Base-by-base conservation (phyloP, 2,888 invertebrate genomes). In the Ariolimax columbianus region DNA sequence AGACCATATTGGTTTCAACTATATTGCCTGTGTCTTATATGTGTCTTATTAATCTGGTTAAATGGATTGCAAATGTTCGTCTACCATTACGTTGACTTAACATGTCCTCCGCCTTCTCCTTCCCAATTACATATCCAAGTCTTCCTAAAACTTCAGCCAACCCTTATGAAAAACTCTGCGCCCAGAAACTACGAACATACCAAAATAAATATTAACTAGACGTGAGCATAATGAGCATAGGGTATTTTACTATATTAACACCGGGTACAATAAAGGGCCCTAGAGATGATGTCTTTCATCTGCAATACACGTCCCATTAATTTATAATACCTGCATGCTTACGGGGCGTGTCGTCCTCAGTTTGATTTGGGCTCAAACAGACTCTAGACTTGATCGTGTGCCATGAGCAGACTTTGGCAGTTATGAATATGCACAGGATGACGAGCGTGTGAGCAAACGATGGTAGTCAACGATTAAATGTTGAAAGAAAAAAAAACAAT, bases 281-380 rank as follows among this genome's bases (percentile, higher is more conserved):
- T 2, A n/a, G 30, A 30, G 66, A 66, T n/a, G 3, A 30, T 66
- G 26, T 11, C 26, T 66, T 66, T 11, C 30, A 30, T 0, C 66
- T 9, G 66, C n/a, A 47, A 47, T 14, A 6, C 6, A 47, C 47
- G 47, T 1, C n/a, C n/a, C 66, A 66, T 66, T 66, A n/a, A 66
- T 66, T n/a, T 66, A 11, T 66, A n/a, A 4, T 47, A 9, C n/a
- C 66, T 11, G n/a, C 30, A 11, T 66, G 66, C 66, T 66, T 66
- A 66, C 30, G 11, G 66, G 66, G 11, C 66, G 66, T 66, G 66
- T 30, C 66, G 30, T 6, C n/a, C 6, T 0, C n/a, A n/a, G 66
- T 66, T 66, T 66, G 30, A 66, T 66, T 66, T 66, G 66, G 66
- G 66, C 66, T 66, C n/a, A 66, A 66, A n/a, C 66, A 26, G 66